These are phyloP conservation scores for Ophiodon elongatus DNA, from an alignment of 2,113 vertebrate species.

Conservation along the genomic window DNA sequence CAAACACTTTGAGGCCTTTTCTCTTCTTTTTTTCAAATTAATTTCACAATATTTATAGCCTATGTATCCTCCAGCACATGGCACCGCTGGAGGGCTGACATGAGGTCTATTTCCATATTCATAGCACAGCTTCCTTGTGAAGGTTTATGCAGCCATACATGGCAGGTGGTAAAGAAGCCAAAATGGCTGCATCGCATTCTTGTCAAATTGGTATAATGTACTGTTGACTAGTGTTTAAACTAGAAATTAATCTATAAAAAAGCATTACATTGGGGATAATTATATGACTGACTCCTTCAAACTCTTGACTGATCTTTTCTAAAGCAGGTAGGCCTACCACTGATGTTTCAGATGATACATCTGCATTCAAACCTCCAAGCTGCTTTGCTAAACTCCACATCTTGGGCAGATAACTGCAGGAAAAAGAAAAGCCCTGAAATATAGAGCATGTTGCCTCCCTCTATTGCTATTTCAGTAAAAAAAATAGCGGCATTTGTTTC, in stretches of 20 bases:
- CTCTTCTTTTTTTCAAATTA: neutral
- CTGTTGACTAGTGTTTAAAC: neutral
- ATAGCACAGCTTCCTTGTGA: neutral
- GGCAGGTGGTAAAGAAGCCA: constrained; percentile 33
- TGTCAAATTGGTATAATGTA: constrained; percentile 10
- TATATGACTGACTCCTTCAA: neutral
- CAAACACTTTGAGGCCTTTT: neutral
- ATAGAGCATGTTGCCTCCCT: neutral
- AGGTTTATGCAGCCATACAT: neutral
- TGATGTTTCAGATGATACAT: neutral
- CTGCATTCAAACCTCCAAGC: neutral
- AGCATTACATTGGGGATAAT: neutral
- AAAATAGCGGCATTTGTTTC: neutral
- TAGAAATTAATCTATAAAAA: neutral
- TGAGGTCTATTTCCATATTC: constrained; percentile 23
- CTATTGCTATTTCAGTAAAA: neutral
- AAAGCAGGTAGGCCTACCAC: neutral
- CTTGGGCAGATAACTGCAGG: neutral
- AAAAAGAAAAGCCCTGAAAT: too few relatives aligned
- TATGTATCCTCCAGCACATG: neutral
- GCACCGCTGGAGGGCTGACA: neutral
- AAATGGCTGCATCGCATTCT: constrained; percentile 13
- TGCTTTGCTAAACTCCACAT: neutral
- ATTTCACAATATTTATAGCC: neutral
- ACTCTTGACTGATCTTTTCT: neutral